These are phyloP conservation scores for Rachycentron canadum DNA, from an alignment of 2,797 vertebrate genomes.

Conservation along the genomic window DNA sequence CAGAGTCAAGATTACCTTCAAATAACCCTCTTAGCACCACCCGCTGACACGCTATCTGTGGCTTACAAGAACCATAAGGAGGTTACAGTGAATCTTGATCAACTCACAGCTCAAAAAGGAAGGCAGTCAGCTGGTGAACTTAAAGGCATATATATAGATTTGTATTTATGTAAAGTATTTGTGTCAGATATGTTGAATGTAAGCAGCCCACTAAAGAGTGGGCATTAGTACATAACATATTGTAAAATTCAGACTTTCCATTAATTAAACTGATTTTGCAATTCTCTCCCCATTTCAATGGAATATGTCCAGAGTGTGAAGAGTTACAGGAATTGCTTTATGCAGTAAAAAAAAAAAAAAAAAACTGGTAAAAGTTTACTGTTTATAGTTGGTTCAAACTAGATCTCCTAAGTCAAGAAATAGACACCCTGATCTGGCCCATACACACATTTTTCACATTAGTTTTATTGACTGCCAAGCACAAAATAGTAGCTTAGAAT, in stretches of 20 bases:
- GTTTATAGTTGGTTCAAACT: not conserved
- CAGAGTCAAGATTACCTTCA: conserved; percentile 75
- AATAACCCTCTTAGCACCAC: conserved; percentile 82
- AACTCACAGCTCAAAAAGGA: conserved; percentile 58
- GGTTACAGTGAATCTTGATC: conserved; percentile 76
- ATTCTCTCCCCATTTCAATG: not conserved
- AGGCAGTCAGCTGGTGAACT: conserved; percentile 56
- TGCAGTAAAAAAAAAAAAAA: too few relatives aligned
- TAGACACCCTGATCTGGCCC: not conserved
- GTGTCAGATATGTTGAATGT: not conserved
- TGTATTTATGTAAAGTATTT: conserved; percentile 26
- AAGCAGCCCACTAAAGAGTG: not conserved
- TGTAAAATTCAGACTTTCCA: not conserved
- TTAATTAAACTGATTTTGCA: not conserved
- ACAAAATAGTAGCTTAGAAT: too few relatives aligned
- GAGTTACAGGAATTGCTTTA: not conserved
- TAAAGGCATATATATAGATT: conserved; percentile 47
- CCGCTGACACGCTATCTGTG: conserved; percentile 76
- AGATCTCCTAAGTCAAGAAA: not conserved
- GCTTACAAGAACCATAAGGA: conserved; percentile 77
- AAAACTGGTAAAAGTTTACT: not conserved
- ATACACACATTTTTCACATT: not conserved
- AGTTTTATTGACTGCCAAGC: not conserved
- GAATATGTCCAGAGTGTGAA: not conserved
- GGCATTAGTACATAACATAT: not conserved